Conservation (phyloP, 1,140 invertebrate genomes). For the Conus betulinus region DNA sequence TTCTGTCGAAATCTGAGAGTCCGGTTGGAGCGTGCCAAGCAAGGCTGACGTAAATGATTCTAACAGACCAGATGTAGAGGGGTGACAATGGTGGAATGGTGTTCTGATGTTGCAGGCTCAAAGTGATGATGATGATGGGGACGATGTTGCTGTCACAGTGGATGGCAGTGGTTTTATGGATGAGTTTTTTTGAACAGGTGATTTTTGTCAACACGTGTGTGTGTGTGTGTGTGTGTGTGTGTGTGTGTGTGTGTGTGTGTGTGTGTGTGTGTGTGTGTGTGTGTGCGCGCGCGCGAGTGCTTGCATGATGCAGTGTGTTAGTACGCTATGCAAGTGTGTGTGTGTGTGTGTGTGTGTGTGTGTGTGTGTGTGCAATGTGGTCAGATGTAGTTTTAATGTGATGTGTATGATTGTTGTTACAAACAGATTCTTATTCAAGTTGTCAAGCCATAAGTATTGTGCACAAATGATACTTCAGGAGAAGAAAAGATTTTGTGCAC, state of each 20-base stretch:
- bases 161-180: slow-evolving; percentile 92
- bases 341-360: slow-evolving; percentile 7
- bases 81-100: no score
- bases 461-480: no score
- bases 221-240: no score
- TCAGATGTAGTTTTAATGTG: no score
- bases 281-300: slow-evolving; percentile 5
- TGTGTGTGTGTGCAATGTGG: neutral
- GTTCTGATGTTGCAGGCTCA: slow-evolving; percentile 61
- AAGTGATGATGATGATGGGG: slow-evolving; percentile 82
- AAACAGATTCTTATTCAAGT: no score
- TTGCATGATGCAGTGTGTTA: neutral
- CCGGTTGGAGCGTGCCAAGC: no score
- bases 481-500: no score
- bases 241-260: neutral
- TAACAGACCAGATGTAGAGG: no score
- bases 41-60: no score
- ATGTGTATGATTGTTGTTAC: no score
- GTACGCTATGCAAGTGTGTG: slow-evolving; percentile 1
- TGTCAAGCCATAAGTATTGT: no score
- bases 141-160: slow-evolving; percentile 82
- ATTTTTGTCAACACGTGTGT: neutral
- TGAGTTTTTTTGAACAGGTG: slow-evolving; percentile 97
- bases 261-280: neutral
- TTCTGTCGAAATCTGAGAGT: no score